phyloP scores from a whole-genome alignment of 37 sponge, comb jelly and placozoan genomes.

The Theonella swinhoei region DNA sequence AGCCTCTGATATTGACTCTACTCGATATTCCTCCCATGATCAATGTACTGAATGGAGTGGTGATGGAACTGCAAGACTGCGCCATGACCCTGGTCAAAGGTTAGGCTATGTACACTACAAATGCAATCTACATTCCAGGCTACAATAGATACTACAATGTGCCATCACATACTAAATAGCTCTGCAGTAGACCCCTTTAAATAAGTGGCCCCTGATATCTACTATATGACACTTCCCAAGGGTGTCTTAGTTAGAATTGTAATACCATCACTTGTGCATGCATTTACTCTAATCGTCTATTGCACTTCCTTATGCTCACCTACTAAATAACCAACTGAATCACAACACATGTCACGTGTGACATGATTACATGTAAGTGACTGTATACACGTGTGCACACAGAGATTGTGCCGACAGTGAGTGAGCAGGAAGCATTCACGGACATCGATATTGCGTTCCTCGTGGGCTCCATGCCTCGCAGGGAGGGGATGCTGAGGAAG shows the following conservation, averaged over 20 bases:
- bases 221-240: not conserved
- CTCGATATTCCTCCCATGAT: conserved; percentile 92
- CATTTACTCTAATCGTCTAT: too few species aligned
- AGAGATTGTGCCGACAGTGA: conserved; percentile 89
- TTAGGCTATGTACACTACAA: not conserved
- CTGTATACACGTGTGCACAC: too few species aligned
- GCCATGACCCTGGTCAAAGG: conserved; percentile 90
- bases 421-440: conserved; percentile 81
- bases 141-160: too few species aligned
- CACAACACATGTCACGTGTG: too few species aligned
- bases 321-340: too few species aligned
- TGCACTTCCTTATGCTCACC: too few species aligned
- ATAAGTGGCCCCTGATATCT: not conserved
- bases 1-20: conserved; percentile 82
- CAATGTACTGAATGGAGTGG: conserved; percentile 85
- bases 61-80: conserved; percentile 97
- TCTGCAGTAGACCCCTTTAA: not conserved
- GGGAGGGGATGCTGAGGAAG: conserved; percentile 94
- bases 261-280: too few species aligned
- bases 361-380: too few species aligned
- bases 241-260: too few species aligned
- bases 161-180: too few species aligned
- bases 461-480: conserved; percentile 96
- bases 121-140: too few species aligned
- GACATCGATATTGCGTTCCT: conserved; percentile 91